Base-by-base conservation (phyloP, 2,797 vertebrate genomes). In the Thalassophryne amazonica region DNA sequence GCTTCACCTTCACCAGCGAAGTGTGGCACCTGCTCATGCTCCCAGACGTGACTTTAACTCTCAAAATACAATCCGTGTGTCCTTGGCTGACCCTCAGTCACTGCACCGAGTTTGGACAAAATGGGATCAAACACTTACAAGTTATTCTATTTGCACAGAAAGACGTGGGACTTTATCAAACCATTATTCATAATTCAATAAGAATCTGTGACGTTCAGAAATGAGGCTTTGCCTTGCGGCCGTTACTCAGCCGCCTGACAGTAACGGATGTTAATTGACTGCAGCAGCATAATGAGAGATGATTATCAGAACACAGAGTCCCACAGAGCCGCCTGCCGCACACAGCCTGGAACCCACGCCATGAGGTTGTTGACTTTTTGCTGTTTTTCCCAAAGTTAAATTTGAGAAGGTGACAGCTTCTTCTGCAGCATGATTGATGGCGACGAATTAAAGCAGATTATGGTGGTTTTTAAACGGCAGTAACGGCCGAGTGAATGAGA, bases 261-360 rank as follows among this genome's bases (percentile, higher is more conserved):
- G 68, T 77, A 82, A 80, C 80, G 67, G 81, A 76, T 61, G 72
- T 66, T 77, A 82, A 84, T 69, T 69, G 70, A 84, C 65, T 65
- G 70, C 14, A 71, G 73, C 67, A 43, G 74, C 61, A 70, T 76
- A 80, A 83, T 78, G 60, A 70, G 72, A 66, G 76, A 73, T 77
- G 38, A 77, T 79, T 77, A 83, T 79, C 79, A 38, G 60, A 10
- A 36, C 36, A 21, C 33, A 48, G 74, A 70, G 59, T 81, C 78
- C 74, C 78, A 77, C 70, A 62, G 67, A 75, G 54, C 24, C 41
- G 9, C n/a, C 24, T 27, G 3, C 27, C 35, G 41, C 38, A 2
- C 16, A 33, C 49, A 12, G 12, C 33, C 65, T 0, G 31, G 52
- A 30, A 24, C 25, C 17, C 65, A 61, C 67, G 70, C 70, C 72